phyloP scores from a whole-genome alignment of 1,140 invertebrate species.

The Polyergus mexicanus region DNA sequence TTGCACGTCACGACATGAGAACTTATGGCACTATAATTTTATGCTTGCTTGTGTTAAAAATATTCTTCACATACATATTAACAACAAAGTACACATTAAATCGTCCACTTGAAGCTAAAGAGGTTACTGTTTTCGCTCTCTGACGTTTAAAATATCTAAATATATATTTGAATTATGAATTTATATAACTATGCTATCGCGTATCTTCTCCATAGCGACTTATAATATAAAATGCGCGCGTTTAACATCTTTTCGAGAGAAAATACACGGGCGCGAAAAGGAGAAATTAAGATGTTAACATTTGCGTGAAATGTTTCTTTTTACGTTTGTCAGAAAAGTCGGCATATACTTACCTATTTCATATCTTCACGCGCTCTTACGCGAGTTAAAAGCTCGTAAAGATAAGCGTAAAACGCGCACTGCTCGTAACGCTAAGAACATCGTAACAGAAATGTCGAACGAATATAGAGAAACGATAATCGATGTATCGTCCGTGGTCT shows the following conservation, averaged over 20 bases:
- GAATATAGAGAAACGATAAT: slow-evolving; percentile 14
- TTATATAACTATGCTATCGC: too few relatives aligned
- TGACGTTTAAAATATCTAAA: too few relatives aligned
- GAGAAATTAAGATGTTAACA: slow-evolving; percentile 1
- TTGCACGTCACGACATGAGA: background rate
- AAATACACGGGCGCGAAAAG: background rate
- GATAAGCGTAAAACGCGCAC: slow-evolving; percentile 29
- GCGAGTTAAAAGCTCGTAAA: slow-evolving; percentile 32
- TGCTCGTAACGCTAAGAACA: slow-evolving; percentile 14
- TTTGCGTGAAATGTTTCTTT: background rate
- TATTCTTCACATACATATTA: too few relatives aligned
- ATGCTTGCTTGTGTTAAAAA: too few relatives aligned
- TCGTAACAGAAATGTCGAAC: slow-evolving; percentile 25
- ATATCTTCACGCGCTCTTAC: slow-evolving; percentile 3
- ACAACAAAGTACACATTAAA: too few relatives aligned
- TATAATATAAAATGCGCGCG: too few relatives aligned
- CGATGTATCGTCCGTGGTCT: background rate
- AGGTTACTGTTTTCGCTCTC: too few relatives aligned
- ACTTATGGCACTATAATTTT: too few relatives aligned
- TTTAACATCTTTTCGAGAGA: background rate
- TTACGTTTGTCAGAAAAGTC: background rate
- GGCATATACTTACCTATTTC: background rate
- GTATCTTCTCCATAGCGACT: background rate
- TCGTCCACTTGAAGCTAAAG: too few relatives aligned
- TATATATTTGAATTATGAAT: too few relatives aligned